These are phyloP conservation scores for Trachemys scripta DNA, from an alignment of 2,113 vertebrate genomes.

Conservation along the genomic window DNA sequence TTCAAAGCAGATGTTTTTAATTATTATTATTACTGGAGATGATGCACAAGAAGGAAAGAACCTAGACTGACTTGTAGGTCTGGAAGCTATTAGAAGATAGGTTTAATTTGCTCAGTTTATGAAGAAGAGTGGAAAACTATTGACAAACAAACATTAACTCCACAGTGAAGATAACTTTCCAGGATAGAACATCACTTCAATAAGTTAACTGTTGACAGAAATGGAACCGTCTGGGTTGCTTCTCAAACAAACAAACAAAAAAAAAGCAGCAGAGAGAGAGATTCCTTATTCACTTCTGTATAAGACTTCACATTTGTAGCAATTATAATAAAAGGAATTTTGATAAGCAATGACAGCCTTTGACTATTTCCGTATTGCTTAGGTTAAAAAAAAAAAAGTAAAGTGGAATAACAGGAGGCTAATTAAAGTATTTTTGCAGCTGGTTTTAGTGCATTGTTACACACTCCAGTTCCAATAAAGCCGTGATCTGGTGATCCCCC, in stretches of 20 bases:
- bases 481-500: not conserved
- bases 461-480: not conserved
- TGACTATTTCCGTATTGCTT: not conserved
- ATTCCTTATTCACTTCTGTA: too few species aligned
- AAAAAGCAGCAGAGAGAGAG: not conserved
- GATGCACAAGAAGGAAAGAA: not conserved
- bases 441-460: not conserved
- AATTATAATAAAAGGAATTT: not conserved
- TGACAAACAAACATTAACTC: not conserved
- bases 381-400: not conserved
- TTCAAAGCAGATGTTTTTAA: not conserved
- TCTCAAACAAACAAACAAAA: not conserved
- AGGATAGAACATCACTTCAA: not conserved
- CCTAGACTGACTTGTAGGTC: not conserved
- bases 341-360: not conserved
- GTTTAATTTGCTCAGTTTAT: not conserved
- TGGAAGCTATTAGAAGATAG: not conserved
- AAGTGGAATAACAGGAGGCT: not conserved
- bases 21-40: not conserved
- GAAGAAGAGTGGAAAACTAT: not conserved
- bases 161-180: not conserved
- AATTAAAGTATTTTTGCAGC: not conserved
- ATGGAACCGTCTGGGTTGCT: not conserved
- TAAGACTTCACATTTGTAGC: too few species aligned
- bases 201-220: not conserved